Conservation (phyloP, 2,113 vertebrate genomes). For the Perognathus longimembris region DNA sequence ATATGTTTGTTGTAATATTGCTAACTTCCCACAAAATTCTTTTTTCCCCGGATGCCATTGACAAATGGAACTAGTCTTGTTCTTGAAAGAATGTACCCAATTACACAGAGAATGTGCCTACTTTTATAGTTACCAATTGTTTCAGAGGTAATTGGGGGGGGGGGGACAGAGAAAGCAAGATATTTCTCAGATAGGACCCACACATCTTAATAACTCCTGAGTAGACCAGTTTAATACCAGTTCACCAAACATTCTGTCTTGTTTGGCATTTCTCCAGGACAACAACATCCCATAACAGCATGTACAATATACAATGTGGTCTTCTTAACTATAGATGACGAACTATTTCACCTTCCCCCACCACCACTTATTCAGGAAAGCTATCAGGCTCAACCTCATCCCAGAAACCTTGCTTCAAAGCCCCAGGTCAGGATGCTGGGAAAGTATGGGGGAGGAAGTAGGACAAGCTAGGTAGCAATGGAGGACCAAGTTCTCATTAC, state of each 20-base stretch:
- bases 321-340: not conserved
- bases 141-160: not conserved
- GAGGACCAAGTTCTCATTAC: not conserved
- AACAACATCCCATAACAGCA: not conserved
- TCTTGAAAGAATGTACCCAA: not conserved
- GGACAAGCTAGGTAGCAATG: accelerated
- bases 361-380: not conserved
- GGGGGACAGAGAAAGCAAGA: not conserved
- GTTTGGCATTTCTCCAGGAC: not conserved
- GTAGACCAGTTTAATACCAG: not conserved
- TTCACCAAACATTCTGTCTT: not conserved
- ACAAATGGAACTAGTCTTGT: not conserved
- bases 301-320: not conserved
- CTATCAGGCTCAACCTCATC: not conserved
- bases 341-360: not conserved
- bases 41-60: not conserved
- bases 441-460: not conserved
- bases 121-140: not conserved
- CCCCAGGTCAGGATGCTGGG: not conserved
- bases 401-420: too few relatives aligned
- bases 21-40: not conserved
- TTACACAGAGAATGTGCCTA: not conserved
- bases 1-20: not conserved
- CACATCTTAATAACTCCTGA: not conserved
- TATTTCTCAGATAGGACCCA: not conserved